phyloP scores from a whole-genome alignment of 2,797 vertebrate species.

The Helicolenus hilgendorfi region DNA sequence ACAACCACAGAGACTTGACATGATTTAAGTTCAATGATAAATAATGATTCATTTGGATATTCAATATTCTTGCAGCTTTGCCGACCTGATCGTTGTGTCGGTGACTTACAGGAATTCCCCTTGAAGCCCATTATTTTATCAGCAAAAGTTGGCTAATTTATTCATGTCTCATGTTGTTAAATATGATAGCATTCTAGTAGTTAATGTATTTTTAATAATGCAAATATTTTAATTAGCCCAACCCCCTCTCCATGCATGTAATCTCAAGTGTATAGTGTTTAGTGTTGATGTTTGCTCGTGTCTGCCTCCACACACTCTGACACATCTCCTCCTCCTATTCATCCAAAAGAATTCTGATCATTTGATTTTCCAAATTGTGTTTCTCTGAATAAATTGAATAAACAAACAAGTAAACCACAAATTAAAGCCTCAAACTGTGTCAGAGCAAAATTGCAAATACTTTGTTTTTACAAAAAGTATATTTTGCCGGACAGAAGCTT shows the following conservation, averaged over 20 bases:
- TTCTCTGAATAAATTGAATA: not conserved
- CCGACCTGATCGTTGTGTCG: not conserved
- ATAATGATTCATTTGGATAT: conserved; percentile 15
- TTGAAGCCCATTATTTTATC: conserved; percentile 28
- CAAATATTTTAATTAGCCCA: conserved; percentile 81
- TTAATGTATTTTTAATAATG: conserved; percentile 84
- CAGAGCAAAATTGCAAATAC: not conserved
- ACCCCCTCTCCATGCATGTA: conserved; percentile 64
- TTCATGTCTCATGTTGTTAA: conserved; percentile 71
- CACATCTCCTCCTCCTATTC: conserved; percentile 1
- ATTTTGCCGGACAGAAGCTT: not conserved
- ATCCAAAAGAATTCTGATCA: not conserved
- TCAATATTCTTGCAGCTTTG: not conserved
- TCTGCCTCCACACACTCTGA: conserved; percentile 8
- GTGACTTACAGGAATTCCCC: conserved; percentile 3
- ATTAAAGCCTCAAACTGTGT: not conserved
- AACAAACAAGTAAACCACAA: not conserved
- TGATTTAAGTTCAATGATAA: not conserved
- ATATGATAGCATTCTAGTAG: conserved; percentile 66
- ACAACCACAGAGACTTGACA: not conserved
- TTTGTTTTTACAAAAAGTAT: not conserved
- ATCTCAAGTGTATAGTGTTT: conserved; percentile 76
- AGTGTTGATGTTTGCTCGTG: conserved; percentile 40
- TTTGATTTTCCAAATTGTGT: conserved; percentile 3
- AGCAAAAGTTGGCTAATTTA: conserved; percentile 59